Evolutionary conservation across 2,113 vertebrate genomes (phyloP).

Genomic region (Acrocephalus kingi): DNA sequence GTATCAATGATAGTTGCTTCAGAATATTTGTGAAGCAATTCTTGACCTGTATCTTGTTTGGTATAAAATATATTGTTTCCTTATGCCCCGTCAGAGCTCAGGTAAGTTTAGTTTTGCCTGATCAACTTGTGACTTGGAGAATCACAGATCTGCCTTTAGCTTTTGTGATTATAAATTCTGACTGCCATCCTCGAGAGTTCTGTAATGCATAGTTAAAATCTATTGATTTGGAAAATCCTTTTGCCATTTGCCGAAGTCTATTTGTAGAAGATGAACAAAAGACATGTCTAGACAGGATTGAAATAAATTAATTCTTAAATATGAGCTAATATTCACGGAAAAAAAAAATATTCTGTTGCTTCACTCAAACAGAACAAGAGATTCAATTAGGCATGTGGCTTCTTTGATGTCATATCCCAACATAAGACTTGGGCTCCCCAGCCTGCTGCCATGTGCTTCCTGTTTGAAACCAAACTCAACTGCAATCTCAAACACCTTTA

Average conservation of each 20-base stretch:
- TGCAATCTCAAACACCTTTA: neutral
- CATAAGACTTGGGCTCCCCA: neutral
- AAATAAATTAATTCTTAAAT: slow-evolving; percentile 17
- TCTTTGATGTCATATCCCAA: neutral
- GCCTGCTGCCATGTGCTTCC: neutral
- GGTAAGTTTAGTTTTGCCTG: neutral
- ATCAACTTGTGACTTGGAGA: neutral
- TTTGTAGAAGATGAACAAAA: neutral
- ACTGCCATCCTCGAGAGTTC: neutral
- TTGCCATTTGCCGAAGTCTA: neutral
- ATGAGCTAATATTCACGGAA: neutral
- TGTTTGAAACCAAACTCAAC: neutral
- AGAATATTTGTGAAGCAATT: neutral
- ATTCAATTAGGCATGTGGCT: neutral
- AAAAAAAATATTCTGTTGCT: neutral
- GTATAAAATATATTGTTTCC: neutral
- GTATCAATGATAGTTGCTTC: neutral
- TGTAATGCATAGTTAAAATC: neutral
- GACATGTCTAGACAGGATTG: neutral
- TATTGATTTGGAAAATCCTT: neutral
- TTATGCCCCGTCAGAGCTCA: neutral
- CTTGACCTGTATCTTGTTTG: neutral
- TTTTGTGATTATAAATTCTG: neutral
- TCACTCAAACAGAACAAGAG: neutral
- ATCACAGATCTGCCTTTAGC: neutral